phyloP scores from a whole-genome alignment of 2,888 invertebrate species.

The Tortricodes alternella region DNA sequence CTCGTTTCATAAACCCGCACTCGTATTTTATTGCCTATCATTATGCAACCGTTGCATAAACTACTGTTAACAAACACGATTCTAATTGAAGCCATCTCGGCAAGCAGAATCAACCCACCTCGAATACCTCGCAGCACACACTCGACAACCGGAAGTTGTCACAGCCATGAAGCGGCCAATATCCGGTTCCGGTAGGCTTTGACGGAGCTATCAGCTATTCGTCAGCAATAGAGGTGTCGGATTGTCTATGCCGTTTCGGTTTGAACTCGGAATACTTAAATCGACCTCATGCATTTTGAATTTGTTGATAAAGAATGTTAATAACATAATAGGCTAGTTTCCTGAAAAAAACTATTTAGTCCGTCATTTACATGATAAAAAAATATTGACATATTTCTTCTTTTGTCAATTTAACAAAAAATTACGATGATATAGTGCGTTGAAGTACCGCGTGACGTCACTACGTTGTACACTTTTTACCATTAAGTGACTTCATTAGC shows the following conservation, averaged over 20 bases:
- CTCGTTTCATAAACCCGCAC: too few species aligned
- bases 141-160: slow-evolving; percentile 50
- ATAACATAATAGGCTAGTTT: not conserved
- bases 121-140: slow-evolving; percentile 11
- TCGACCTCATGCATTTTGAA: not conserved
- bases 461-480: too few species aligned
- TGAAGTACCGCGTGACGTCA: too few species aligned
- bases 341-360: too few species aligned
- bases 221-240: slow-evolving; percentile 9
- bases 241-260: slow-evolving; percentile 1
- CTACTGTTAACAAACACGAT: not conserved
- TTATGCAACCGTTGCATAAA: too few species aligned
- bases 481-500: too few species aligned
- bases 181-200: slow-evolving; percentile 44
- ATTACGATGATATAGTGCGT: too few species aligned
- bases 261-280: not conserved
- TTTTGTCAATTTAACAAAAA: too few species aligned
- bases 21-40: too few species aligned
- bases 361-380: too few species aligned
- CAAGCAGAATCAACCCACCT: slow-evolving; percentile 12
- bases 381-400: too few species aligned
- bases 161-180: slow-evolving; percentile 58
- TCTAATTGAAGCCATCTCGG: not conserved
- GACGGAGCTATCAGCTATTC: slow-evolving; percentile 9
- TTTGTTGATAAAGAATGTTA: too few species aligned